Percentiles rank a stretch among this genome's conserved stretches.
These are phyloP conservation scores for Pharmacophagus antenor DNA, from an alignment of 2,888 invertebrate genomes.

Conservation along the genomic window DNA sequence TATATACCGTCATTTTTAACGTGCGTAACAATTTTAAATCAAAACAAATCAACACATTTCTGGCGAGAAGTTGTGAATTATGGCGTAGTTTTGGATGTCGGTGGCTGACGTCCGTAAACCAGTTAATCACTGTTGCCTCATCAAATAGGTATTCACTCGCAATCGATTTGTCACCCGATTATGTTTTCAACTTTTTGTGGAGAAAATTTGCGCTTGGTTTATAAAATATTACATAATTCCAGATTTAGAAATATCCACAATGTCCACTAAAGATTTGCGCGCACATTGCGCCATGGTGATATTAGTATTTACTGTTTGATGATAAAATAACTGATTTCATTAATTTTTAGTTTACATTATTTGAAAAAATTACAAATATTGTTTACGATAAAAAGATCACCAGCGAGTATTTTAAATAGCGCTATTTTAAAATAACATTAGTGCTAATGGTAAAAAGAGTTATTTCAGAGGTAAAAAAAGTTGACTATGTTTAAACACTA, in stretches of 20 bases:
- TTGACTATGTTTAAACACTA: constrained; percentile 1
- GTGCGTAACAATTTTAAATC: constrained; percentile 3
- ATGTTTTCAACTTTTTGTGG: constrained; percentile 9
- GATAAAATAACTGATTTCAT: not conserved
- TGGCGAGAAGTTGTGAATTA: constrained; percentile 61
- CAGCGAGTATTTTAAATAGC: too few relatives aligned
- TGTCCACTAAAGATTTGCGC: too few relatives aligned
- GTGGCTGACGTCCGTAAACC: constrained; percentile 46
- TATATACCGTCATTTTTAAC: not conserved
- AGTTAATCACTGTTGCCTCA: constrained; percentile 63
- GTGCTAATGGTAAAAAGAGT: not conserved
- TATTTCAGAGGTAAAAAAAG: not conserved
- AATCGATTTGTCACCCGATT: constrained; percentile 26
- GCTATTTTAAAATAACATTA: not conserved
- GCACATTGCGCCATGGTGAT: too few relatives aligned
- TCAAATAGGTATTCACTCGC: constrained; percentile 56
- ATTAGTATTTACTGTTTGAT: too few relatives aligned
- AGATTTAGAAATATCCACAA: not conserved
- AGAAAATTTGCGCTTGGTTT: constrained; percentile 11
- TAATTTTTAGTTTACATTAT: not conserved
- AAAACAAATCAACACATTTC: constrained; percentile 34
- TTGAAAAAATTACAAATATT: not conserved
- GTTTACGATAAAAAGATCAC: not conserved
- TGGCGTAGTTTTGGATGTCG: constrained; percentile 38
- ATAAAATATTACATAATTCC: constrained; percentile 8